A percentile compares a stretch with the other conserved stretches of the same genome.
Conservation (phyloP, 2,797 vertebrate genomes). For the Gallinago solitaria region DNA sequence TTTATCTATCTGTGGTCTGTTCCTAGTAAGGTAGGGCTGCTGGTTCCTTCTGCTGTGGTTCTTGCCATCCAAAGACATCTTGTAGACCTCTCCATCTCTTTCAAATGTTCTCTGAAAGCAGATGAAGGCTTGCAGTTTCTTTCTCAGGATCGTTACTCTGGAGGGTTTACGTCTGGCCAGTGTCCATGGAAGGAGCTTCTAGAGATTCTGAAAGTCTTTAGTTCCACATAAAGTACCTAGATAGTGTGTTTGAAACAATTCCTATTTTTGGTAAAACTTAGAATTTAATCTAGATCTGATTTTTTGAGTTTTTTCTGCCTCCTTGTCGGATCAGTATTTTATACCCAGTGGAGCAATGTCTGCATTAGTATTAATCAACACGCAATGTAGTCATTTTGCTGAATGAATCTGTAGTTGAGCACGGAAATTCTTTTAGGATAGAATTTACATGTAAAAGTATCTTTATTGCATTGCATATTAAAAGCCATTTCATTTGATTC, state of each 20-base stretch:
- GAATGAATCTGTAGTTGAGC: background rate
- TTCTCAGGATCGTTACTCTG: rapidly evolving
- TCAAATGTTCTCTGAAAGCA: background rate
- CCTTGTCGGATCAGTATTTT: background rate
- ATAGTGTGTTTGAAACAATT: background rate
- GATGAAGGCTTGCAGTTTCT: background rate
- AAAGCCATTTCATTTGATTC: background rate
- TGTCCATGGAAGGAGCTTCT: background rate
- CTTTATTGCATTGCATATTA: background rate
- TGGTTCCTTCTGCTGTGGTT: background rate
- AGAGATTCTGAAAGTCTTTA: background rate
- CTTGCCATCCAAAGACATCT: background rate
- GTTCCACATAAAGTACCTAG: background rate
- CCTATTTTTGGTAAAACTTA: background rate
- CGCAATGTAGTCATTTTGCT: rapidly evolving
- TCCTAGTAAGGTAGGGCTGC: background rate
- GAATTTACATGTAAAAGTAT: background rate
- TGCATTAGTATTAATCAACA: background rate
- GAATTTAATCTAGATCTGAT: background rate
- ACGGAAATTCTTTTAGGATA: background rate
- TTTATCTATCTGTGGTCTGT: background rate
- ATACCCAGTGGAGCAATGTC: background rate
- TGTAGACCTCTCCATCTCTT: background rate
- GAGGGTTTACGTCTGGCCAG: background rate
- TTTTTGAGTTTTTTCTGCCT: background rate